These are phyloP conservation scores for Galeopterus variegatus DNA, from an alignment of 2,113 vertebrate species.

Conservation along the genomic window DNA sequence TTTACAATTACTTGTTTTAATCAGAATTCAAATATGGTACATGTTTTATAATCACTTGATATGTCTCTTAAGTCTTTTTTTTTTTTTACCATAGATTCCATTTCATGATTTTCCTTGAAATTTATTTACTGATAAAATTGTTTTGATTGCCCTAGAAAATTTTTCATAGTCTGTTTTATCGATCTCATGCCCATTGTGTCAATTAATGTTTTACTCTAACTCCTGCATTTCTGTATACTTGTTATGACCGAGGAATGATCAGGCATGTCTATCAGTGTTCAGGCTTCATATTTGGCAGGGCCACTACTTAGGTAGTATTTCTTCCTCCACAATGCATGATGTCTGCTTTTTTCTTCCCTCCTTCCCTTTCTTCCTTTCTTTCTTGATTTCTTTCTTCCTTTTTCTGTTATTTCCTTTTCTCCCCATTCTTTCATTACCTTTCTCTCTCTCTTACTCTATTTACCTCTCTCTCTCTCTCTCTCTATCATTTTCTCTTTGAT, in stretches of 20 bases:
- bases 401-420: not conserved
- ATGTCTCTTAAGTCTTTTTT: not conserved
- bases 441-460: not conserved
- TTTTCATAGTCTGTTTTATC: not conserved
- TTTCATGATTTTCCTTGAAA: not conserved
- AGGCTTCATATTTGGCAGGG: not conserved
- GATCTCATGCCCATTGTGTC: not conserved
- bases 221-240: not conserved
- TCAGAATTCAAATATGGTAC: not conserved
- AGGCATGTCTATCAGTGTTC: not conserved
- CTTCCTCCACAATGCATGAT: not conserved
- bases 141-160: not conserved
- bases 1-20: not conserved
- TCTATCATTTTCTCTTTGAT: not conserved
- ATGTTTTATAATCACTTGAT: not conserved
- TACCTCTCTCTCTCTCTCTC: not conserved
- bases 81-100: not conserved
- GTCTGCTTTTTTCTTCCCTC: too few relatives aligned
- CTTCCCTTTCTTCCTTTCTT: not conserved
- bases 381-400: not conserved
- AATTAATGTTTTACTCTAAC: not conserved
- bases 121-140: not conserved
- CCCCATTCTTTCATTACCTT: not conserved
- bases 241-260: not conserved
- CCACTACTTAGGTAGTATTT: too few relatives aligned